Base-by-base conservation (phyloP, 2,797 vertebrate genomes). In the Perodicticus potto region DNA sequence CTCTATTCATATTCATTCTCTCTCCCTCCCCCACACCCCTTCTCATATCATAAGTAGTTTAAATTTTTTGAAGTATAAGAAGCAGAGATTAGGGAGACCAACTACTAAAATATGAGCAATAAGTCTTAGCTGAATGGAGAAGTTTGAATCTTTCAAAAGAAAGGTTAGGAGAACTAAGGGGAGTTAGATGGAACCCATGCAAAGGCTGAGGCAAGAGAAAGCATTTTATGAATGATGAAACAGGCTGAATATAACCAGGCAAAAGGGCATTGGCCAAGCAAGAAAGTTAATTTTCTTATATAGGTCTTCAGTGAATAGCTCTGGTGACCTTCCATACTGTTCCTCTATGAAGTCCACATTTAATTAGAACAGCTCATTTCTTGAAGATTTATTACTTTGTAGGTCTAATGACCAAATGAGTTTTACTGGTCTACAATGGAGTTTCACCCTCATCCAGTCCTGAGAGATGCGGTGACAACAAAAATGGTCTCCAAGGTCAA, bases 71-170 rank as follows among this genome's bases (percentile, higher is more conserved):
- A 89, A 82, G 25, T 59, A 40, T 61, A 63, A 87, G 9, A 91
- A 94, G 23, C n/a, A 94, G 14, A 89, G 25, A 57, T 69, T 84
- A 78, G 0, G 20, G 2, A 92, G 27, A 61, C 34, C 53, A 92
- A 19, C 43, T 92, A 37, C 29, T 73, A 86, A 86, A 25, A n/a
- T 25, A 69, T 53, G 11, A 59, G n/a, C 69, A 34, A 74, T 1
- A 9, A 59, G 37, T 63, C 73, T 40, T 74, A 94, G 20, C 76
- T 88, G 20, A 86, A 43, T 77, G 12, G 65, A 88, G 63, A 95
- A 74, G 25, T 32, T 4, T 76, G 14, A 88, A 25, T 72, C 45
- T 80, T 94, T 84, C 43, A 91, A 59, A 85, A 91, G 73, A 87
- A 29, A 29, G 29, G 1, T 80, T 80, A 84, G 69, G 53, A 69